These are phyloP conservation scores for Aptenodytes forsteri DNA, from an alignment of 2,113 vertebrate genomes.

Conservation along the genomic window DNA sequence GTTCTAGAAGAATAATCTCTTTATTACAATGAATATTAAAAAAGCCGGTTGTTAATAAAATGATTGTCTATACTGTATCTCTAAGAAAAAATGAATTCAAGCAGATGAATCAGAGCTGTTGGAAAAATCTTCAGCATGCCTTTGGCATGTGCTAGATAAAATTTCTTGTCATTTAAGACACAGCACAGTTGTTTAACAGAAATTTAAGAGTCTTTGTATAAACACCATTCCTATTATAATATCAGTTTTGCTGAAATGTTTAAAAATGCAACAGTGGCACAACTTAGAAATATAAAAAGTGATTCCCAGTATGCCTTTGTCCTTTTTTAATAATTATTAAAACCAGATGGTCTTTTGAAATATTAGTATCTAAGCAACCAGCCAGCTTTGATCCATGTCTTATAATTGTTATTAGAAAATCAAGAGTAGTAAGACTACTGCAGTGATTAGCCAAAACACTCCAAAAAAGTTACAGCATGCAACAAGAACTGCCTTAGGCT, in stretches of 20 bases:
- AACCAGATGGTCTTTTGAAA: not conserved
- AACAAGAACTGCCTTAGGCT: not conserved
- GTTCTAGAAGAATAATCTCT: slow-evolving; percentile 32
- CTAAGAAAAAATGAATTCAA: slow-evolving; percentile 20
- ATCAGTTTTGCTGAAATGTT: slow-evolving; percentile 19
- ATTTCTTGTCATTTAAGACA: slow-evolving; percentile 47
- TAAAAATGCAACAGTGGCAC: slow-evolving; percentile 13
- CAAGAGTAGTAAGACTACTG: not conserved
- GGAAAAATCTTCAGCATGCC: slow-evolving; percentile 50
- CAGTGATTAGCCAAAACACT: not conserved
- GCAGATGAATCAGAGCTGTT: slow-evolving; percentile 31
- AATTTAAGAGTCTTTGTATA: slow-evolving; percentile 46
- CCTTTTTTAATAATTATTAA: not conserved
- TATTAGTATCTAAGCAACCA: not conserved
- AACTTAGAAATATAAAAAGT: not conserved
- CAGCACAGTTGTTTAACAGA: slow-evolving; percentile 61
- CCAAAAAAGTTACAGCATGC: not conserved
- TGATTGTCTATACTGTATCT: not conserved
- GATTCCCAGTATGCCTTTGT: not conserved
- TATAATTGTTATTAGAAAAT: not conserved
- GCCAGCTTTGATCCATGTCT: not conserved
- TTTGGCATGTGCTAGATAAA: slow-evolving; percentile 51
- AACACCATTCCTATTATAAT: slow-evolving; percentile 11
- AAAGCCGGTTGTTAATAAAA: slow-evolving; percentile 36
- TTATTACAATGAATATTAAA: slow-evolving; percentile 26